These are phyloP conservation scores for Parauchenoglanis punctatus DNA, from an alignment of 2,797 vertebrate species.

Conservation along the genomic window DNA sequence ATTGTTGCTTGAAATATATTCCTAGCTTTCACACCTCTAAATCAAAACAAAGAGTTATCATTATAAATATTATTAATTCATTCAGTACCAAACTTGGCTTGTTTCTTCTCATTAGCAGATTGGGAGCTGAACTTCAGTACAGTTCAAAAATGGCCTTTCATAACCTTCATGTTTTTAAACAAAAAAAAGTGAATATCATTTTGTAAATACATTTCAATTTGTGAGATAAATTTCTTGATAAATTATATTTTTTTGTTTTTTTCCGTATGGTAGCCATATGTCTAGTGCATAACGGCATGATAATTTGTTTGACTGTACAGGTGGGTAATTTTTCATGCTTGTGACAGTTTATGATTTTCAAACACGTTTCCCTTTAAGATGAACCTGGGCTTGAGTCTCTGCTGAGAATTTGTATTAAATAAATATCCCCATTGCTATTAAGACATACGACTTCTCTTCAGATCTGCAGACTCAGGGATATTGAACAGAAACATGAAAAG, in stretches of 20 bases:
- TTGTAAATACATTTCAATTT: background rate
- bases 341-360: background rate
- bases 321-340: constrained; percentile 16
- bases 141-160: background rate
- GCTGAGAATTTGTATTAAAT: constrained; percentile 29
- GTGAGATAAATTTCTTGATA: background rate
- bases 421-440: constrained; percentile 4
- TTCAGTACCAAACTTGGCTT: background rate
- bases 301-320: background rate
- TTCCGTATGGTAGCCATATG: background rate
- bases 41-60: background rate
- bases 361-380: constrained; percentile 4
- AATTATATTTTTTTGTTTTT: background rate
- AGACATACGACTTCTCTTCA: constrained; percentile 37
- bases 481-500: constrained; percentile 20
- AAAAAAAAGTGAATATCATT: background rate
- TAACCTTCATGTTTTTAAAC: background rate
- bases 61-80: background rate
- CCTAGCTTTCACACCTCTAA: background rate
- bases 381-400: constrained; percentile 20
- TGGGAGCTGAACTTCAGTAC: background rate
- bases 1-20: background rate
- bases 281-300: background rate
- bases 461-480: constrained; percentile 29
- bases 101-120: background rate